Evolutionary conservation across 1,140 invertebrate species (phyloP), one percentile per base, ranked within the genome.

Genomic region (Antheraea mylitta): DNA sequence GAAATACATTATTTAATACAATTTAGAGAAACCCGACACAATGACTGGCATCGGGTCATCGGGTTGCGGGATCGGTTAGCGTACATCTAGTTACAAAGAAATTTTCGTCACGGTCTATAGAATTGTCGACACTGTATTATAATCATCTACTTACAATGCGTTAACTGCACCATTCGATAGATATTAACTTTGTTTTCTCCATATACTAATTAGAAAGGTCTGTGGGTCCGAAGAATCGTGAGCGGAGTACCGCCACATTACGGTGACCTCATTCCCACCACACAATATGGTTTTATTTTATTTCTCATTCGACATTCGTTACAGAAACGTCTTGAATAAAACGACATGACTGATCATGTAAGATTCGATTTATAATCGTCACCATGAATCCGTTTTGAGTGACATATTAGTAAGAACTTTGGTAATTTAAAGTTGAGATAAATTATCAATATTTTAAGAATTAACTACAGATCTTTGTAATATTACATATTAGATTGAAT

Each of bases 121-220:
- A 30, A 30, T 30, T 30, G 22, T 30, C 22, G 22, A 30, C 22
- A 30, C 22, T 30, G 22, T 30, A 30, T 30, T 30, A 30, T 30
- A 30, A 30, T 30, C 22, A 30, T 42, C 8, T 42, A 42, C 38
- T 42, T 16, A 53, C 45, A 53, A 53, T 53, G 10, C 45, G 45
- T 53, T 16, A 16, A 53, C 10, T 13, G 11, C 45, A 53, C 45
- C 1, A 13, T 16, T 53, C 45, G 16, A 53, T 16, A 53, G 4
- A 16, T 53, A 53, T 53, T 53, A n/a, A 53, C 16, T 9, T 10
- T 13, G 45, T 53, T 53, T 53, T 6, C 11, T 53, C 11, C 16
- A 53, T 53, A 13, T 53, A 16, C 45, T 53, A 53, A 53, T 53
- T 53, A 53, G 45, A 53, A 53, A 53, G 45, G 45, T 53, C 45